Percentiles rank a stretch among this genome's conserved stretches.
Conservation (phyloP, 2,797 vertebrate species). For the Peromyscus melanophrys region DNA sequence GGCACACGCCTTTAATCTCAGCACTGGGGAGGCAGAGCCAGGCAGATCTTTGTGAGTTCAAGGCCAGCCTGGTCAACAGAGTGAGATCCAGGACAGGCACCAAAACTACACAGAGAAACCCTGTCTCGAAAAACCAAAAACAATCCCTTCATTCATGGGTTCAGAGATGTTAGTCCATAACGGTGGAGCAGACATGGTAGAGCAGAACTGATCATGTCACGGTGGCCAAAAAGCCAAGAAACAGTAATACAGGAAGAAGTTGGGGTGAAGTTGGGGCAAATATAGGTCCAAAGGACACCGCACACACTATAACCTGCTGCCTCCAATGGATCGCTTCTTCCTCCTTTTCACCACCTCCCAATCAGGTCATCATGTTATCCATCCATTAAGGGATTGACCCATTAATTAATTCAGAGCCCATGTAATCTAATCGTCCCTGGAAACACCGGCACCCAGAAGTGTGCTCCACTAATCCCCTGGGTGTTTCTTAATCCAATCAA, state of each 20-base stretch:
- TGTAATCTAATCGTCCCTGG: neutral
- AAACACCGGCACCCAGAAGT: neutral
- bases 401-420: neutral
- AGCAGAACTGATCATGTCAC: neutral
- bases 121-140: no score
- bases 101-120: no score
- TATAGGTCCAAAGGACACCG: neutral
- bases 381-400: neutral
- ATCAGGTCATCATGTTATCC: neutral
- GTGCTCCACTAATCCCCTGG: neutral
- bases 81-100: no score
- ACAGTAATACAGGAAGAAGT: neutral
- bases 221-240: neutral
- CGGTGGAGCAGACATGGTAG: no score
- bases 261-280: neutral
- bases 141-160: neutral
- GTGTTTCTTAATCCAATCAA: neutral
- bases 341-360: neutral
- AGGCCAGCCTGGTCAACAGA: no score
- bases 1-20: no score
- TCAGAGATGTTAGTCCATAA: neutral
- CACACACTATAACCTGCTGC: no score
- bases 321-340: neutral
- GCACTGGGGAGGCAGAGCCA: no score
- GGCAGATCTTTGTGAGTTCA: no score